Base-by-base conservation (phyloP, 2,888 invertebrate genomes). In the Cheilosia pagana region DNA sequence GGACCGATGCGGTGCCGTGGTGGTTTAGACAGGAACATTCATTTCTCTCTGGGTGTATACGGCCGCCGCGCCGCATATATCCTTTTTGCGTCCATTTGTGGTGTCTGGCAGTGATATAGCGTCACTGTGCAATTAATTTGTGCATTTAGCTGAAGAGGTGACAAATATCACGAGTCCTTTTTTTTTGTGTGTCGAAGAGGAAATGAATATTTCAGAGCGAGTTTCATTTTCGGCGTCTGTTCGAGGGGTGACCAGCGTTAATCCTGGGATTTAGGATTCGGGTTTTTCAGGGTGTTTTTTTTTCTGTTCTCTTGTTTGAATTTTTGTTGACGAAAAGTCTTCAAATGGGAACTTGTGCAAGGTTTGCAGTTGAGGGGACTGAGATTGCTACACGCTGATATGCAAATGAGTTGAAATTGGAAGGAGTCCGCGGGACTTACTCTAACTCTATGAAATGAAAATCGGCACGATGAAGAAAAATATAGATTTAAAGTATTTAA, bases 121-220 rank as follows among this genome's bases (percentile, higher is more conserved):
- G 43, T 41, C 71, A 71, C 53, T 65, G 77, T 77, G 82, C 82
- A 82, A 82, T 82, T 82, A 82, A 82, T 82, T 77, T 82, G 82
- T 82, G 82, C 82, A 82, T 82, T 82, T 82, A 82, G 71, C 77
- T 82, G 82, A 77, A 72, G 82, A 82, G 82, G 82, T 82, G 82
- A 82, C 82, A 82, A 82, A 82, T 82, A 77, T 82, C 82, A 82
- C 72, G 39, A 60, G 28, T 39, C 14, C 10, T 50, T 23, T 50
- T 50, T 21, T 50, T 23, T 21, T 45, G 35, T 21, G 3, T 53
- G 10, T 5, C 28, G 10, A n/a, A n/a, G 16, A 23, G 41, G 21
- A 50, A 76, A 81, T 81, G 76, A 76, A 81, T 81, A 81, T 76
- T 76, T 81, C 35, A 75, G 68, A 6, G 16, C 23, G 43, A 63